phyloP scores from a whole-genome alignment of 1,140 invertebrate genomes.

The Drosophila mojavensis region DNA sequence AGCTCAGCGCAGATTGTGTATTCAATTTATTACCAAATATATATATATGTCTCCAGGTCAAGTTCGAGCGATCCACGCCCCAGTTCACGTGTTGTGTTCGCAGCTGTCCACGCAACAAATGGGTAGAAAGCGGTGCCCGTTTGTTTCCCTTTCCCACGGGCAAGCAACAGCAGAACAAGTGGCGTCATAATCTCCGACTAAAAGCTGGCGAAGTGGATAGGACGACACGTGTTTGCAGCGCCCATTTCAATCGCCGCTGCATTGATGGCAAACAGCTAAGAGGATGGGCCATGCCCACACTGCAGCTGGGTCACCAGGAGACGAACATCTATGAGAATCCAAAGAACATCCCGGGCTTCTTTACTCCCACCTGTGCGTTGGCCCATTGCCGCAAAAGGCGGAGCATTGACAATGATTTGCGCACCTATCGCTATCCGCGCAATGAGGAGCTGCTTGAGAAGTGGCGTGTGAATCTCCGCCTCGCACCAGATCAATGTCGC shows the following conservation, averaged over 20 bases:
- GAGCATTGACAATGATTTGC: conserved; percentile 70
- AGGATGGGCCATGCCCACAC: conserved; percentile 74
- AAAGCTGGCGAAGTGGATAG: conserved; percentile 51
- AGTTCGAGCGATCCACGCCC: conserved; percentile 46
- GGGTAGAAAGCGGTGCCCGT: conserved; percentile 63
- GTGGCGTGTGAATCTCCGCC: conserved; percentile 66
- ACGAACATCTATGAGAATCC: conserved; percentile 75
- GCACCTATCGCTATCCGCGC: conserved; percentile 70
- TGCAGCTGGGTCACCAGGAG: conserved; percentile 63
- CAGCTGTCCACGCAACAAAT: conserved; percentile 59
- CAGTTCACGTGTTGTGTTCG: conserved; percentile 68
- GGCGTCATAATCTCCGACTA: conserved; percentile 69
- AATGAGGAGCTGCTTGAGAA: conserved; percentile 70
- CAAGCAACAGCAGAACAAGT: conserved; percentile 65
- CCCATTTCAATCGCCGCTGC: conserved; percentile 74
- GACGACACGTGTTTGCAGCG: conserved; percentile 58
- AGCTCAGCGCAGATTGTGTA: not conserved
- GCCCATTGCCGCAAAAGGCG: conserved; percentile 65
- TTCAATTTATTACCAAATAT: not conserved
- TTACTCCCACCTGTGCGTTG: conserved; percentile 69
- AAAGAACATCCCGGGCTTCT: conserved; percentile 74
- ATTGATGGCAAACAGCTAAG: conserved; percentile 73
- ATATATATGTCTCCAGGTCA: conserved; percentile 23
- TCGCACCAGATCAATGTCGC: conserved; percentile 60
- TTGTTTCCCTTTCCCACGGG: conserved; percentile 68